Percentiles rank a stretch among this genome's conserved stretches.
These are phyloP conservation scores for Zosterops hypoxanthus DNA, from an alignment of 2,113 vertebrate genomes.

Conservation along the genomic window DNA sequence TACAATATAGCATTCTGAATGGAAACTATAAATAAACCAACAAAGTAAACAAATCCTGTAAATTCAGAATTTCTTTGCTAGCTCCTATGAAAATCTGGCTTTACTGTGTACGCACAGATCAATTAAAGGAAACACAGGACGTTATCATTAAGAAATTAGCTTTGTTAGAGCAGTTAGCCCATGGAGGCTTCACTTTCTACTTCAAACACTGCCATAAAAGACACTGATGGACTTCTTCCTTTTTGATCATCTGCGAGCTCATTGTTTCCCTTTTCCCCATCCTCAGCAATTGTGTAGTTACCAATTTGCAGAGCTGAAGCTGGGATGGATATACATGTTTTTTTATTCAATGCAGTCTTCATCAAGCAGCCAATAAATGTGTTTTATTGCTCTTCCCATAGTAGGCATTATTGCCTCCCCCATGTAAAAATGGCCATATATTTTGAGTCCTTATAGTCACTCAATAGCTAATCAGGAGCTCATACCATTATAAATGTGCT, in stretches of 20 bases:
- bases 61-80: not conserved
- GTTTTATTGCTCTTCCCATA: conserved; percentile 30
- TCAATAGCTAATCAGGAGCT: conserved; percentile 48
- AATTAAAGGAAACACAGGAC: not conserved
- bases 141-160: not conserved
- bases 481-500: not conserved
- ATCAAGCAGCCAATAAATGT: conserved; percentile 53
- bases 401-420: conserved; percentile 23
- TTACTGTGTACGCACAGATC: not conserved
- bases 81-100: not conserved
- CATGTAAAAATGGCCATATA: conserved; percentile 26
- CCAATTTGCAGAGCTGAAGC: not conserved
- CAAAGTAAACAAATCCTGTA: not conserved
- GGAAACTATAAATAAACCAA: not conserved
- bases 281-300: not conserved
- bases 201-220: not conserved
- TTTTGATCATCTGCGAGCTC: not conserved
- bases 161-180: not conserved
- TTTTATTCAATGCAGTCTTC: conserved; percentile 49
- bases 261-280: conserved; percentile 14
- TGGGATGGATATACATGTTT: not conserved
- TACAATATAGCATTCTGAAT: not conserved
- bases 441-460: conserved; percentile 23
- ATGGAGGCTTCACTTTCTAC: not conserved
- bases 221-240: not conserved